Evolutionary conservation across 2,888 invertebrate genomes (phyloP), one percentile per base, ranked within the genome.

Genomic region (Agonopterix arenella): DNA sequence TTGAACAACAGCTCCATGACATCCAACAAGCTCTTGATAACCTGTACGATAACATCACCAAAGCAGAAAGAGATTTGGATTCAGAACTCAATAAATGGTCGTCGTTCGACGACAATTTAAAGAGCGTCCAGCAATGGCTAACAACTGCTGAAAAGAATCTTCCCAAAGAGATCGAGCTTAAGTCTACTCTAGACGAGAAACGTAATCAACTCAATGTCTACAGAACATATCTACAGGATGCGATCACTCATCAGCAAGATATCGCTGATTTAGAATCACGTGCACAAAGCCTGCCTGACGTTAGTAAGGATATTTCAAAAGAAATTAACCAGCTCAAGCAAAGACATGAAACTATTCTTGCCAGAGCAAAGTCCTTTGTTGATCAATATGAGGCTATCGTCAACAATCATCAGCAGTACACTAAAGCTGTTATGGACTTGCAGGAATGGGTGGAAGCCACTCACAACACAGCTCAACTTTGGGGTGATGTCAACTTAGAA

Each of bases 101-200:
- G 11, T 96, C 95, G 3, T 97, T 97, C 71, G 97, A 97, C 76
- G 97, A 97, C 66, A 93, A 94, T 59, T 91, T 95, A 10, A 94
- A 95, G 50, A 92, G 90, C 44, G 92, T 98, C 28, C 92, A 94
- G 62, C 90, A 90, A 48, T 98, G 98, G 98, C 74, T 98, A 50
- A 90, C 91, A 43, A 90, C 92, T 49, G 92, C 94, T 7, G 96
- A 96, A 69, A 91, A 91, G 53, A 92, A 94, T 60, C 80, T 98
- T 18, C 94, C 95, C 0, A 90, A 91, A 49, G 95, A 97, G 60
- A 92, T 97, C 42, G 94, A 95, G 70, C 76, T 96, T 3, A 96
- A 94, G 69, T 93, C 96, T 0, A 97, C 96, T 0, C 83, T 98
- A 53, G 97, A 98, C 77, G 98, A 98, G 74, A 98, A 98, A 80